Percentiles rank a stretch among this genome's conserved stretches.
phyloP scores from a whole-genome alignment of 2,797 vertebrate species.

The Mallotus villosus region DNA sequence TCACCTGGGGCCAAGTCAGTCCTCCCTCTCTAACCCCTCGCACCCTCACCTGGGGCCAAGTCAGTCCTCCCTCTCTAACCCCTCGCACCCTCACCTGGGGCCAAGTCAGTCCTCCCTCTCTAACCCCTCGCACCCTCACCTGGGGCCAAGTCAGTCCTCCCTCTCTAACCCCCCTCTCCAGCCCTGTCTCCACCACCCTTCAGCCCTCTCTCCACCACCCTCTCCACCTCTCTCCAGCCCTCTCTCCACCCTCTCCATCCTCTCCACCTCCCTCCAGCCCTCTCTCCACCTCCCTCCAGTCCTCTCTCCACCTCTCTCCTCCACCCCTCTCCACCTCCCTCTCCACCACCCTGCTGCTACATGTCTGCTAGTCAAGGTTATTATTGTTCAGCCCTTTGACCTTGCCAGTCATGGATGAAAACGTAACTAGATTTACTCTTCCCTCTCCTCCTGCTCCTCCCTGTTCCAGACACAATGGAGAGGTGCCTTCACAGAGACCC shows the following conservation, averaged over 20 bases:
- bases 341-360: not conserved
- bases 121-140: too few species aligned
- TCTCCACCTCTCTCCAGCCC: not conserved
- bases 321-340: too few species aligned
- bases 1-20: slow-evolving; percentile 70
- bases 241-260: too few species aligned
- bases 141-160: too few species aligned
- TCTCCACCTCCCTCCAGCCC: too few species aligned
- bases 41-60: slow-evolving; percentile 72
- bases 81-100: too few species aligned
- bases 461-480: slow-evolving; percentile 84
- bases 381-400: not conserved
- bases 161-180: not conserved
- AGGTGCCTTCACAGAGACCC: slow-evolving; percentile 78
- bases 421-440: not conserved
- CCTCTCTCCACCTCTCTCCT: not conserved
- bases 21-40: slow-evolving; percentile 58
- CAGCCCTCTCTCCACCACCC: too few species aligned
- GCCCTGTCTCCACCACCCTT: too few species aligned
- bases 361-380: too few species aligned
- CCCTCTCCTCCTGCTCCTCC: not conserved
- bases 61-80: slow-evolving; percentile 38
- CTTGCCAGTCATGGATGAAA: too few species aligned
- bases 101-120: not conserved
- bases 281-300: too few species aligned